These are phyloP conservation scores for Macropus fuliginosus DNA, from an alignment of 2,797 vertebrate genomes.

Conservation along the genomic window DNA sequence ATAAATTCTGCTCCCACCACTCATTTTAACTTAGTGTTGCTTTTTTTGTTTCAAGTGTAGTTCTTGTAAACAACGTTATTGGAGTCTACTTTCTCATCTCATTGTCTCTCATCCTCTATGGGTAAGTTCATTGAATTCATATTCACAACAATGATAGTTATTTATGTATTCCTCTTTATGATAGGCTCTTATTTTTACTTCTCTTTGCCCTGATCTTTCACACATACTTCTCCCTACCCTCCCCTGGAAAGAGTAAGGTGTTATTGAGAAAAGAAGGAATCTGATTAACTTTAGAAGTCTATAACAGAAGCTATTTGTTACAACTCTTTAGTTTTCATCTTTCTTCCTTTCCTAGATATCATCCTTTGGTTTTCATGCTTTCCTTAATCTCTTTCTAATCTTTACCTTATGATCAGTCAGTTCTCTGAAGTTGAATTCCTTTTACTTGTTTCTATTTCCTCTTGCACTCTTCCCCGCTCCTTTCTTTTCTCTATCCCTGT, in stretches of 20 bases:
- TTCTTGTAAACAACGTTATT: background rate
- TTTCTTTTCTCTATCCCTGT: background rate
- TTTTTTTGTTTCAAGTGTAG: background rate
- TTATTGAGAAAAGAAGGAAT: background rate
- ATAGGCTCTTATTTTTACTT: background rate
- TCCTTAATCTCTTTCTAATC: background rate
- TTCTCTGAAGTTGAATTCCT: background rate
- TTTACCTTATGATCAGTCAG: background rate
- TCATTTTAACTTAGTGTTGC: background rate
- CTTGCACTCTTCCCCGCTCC: background rate
- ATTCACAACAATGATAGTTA: background rate
- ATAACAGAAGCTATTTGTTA: background rate
- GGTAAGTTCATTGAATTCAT: background rate
- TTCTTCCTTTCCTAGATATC: background rate
- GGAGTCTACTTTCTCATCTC: background rate
- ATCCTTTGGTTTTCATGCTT: background rate
- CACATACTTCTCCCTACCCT: no score
- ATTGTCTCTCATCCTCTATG: background rate
- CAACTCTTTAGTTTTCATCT: background rate
- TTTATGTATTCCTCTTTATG: background rate
- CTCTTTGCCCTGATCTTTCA: background rate
- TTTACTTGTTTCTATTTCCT: background rate
- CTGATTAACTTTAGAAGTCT: background rate
- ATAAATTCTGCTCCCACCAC: background rate
- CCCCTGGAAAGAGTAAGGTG: background rate